A percentile compares a stretch with the other conserved stretches of the same genome.
Evolutionary conservation across 2,797 vertebrate species (phyloP).

Genomic region (Hemitrygon akajei): DNA sequence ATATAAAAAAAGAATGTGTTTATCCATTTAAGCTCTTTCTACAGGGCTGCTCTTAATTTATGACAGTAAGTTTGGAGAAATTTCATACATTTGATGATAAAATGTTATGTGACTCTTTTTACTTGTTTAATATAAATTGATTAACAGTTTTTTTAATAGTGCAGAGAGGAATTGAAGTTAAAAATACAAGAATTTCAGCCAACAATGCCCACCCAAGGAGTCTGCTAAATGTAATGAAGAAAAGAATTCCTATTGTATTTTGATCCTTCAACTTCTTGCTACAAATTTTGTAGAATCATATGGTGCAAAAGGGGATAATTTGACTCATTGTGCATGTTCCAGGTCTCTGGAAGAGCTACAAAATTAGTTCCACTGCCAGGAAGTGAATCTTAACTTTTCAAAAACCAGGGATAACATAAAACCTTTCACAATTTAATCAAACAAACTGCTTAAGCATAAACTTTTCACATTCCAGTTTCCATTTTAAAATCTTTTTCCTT

Average conservation of each 20-base stretch:
- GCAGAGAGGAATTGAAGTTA: neutral
- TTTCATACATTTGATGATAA: neutral
- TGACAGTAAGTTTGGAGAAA: neutral
- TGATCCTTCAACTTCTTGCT: neutral
- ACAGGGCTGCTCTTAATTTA: neutral
- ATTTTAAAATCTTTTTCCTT: neutral
- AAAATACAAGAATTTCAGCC: neutral
- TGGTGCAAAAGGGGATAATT: neutral
- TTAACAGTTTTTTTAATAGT: neutral
- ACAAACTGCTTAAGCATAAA: neutral
- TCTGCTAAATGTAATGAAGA: neutral
- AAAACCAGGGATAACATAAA: neutral
- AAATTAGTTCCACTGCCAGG: neutral
- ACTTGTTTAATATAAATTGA: neutral
- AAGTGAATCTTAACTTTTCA: neutral
- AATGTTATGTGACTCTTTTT: neutral
- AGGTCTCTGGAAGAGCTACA: neutral
- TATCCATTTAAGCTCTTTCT: neutral
- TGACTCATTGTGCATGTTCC: neutral
- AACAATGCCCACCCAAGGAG: neutral
- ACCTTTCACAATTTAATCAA: neutral
- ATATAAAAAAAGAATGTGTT: neutral
- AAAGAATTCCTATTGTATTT: neutral
- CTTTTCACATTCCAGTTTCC: neutral
- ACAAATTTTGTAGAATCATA: neutral